These are phyloP conservation scores for Lepidostoma basale DNA, from an alignment of 1,140 invertebrate species.

Conservation along the genomic window DNA sequence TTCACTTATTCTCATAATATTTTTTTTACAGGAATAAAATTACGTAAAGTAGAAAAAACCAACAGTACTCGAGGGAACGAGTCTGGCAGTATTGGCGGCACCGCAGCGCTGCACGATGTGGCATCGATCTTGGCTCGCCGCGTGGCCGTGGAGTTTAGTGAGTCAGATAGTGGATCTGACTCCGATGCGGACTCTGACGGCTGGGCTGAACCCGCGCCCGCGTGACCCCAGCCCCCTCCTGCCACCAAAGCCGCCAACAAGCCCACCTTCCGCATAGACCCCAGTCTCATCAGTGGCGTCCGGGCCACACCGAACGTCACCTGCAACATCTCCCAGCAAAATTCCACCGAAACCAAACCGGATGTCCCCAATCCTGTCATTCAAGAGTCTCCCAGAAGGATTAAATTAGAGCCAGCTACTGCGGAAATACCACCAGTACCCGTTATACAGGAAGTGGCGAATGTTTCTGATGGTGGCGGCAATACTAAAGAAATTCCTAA, in stretches of 20 bases:
- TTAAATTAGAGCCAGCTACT: no score
- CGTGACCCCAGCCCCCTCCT: slow-evolving; percentile 57
- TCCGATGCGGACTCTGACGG: slow-evolving; percentile 62
- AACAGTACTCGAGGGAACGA: slow-evolving; percentile 39
- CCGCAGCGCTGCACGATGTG: slow-evolving; percentile 86
- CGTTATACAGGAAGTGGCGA: no score
- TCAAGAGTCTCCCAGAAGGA: no score
- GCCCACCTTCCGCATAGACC: slow-evolving; percentile 42
- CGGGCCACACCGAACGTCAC: slow-evolving; percentile 11
- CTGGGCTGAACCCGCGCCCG: slow-evolving; percentile 61
- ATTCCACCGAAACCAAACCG: background rate
- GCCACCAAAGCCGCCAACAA: slow-evolving; percentile 8
- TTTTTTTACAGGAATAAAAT: slow-evolving; percentile 81
- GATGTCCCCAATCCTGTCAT: no score
- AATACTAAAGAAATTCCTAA: background rate
- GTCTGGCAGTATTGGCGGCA: slow-evolving; percentile 47
- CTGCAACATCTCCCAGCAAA: background rate
- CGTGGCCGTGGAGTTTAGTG: slow-evolving; percentile 93
- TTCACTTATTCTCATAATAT: no score
- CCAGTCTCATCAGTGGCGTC: slow-evolving; percentile 36
- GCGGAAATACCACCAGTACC: no score
- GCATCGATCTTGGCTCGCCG: slow-evolving; percentile 92
- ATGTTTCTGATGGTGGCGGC: no score
- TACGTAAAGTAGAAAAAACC: slow-evolving; percentile 88
- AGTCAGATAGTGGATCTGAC: slow-evolving; percentile 81